These are phyloP conservation scores for Engraulis encrasicolus DNA, from an alignment of 2,113 vertebrate genomes.

Conservation along the genomic window DNA sequence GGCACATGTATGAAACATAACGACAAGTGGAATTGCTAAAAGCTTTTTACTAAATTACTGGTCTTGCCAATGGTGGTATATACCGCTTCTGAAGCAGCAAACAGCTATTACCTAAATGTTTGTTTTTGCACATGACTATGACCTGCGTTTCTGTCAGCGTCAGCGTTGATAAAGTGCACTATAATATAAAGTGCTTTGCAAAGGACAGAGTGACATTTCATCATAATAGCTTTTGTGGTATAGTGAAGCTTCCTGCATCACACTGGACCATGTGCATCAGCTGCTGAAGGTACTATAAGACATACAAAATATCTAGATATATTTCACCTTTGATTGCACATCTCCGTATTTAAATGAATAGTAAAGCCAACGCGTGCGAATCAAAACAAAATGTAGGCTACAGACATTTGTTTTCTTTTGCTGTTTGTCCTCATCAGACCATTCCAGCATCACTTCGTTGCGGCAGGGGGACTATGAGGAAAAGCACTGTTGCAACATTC, in stretches of 20 bases:
- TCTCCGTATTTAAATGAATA: too few species aligned
- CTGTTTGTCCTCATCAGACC: background rate
- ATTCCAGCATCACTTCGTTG: background rate
- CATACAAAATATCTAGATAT: too few species aligned
- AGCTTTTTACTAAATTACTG: background rate
- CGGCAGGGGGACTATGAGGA: background rate
- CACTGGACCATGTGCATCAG: background rate
- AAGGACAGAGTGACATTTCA: background rate
- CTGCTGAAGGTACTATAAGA: background rate
- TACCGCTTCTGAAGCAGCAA: background rate
- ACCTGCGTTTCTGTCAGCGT: background rate
- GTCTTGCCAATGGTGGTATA: background rate
- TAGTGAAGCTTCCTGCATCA: background rate
- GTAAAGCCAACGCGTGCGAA: too few species aligned
- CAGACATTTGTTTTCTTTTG: background rate
- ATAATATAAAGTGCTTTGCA: background rate
- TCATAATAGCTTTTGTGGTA: background rate
- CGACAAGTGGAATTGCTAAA: background rate
- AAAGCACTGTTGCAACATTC: background rate
- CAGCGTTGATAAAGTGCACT: background rate
- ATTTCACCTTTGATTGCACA: too few species aligned
- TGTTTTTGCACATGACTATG: too few species aligned
- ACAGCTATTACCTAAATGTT: too few species aligned
- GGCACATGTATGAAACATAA: background rate
- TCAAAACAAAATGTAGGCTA: background rate